Percentiles rank a stretch among this genome's conserved stretches.
Evolutionary conservation across 2,888 invertebrate species (phyloP).

Genomic region (Torymus tubicola): DNA sequence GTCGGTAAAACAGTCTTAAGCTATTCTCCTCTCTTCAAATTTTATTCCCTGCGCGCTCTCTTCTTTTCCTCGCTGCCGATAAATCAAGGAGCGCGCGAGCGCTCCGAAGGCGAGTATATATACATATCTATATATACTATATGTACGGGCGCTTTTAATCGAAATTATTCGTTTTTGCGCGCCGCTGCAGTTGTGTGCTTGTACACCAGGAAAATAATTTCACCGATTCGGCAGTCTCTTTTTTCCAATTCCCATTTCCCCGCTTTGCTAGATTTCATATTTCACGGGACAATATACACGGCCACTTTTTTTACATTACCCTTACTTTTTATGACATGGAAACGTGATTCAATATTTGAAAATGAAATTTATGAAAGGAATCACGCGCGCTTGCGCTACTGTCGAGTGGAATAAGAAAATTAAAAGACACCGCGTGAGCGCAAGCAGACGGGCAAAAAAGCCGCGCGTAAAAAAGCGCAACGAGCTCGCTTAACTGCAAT

Average conservation of each 20-base stretch:
- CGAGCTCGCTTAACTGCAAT: conserved; percentile 21
- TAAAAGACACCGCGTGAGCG: not conserved
- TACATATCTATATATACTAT: not conserved
- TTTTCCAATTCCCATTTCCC: too few relatives aligned
- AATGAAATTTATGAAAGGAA: too few relatives aligned
- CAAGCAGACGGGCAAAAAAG: not conserved
- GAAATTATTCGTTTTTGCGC: conserved; percentile 13
- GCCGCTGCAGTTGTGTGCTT: not conserved
- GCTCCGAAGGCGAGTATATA: too few relatives aligned
- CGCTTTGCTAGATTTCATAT: too few relatives aligned
- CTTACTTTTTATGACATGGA: too few relatives aligned
- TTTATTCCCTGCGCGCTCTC: not conserved
- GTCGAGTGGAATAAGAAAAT: not conserved
- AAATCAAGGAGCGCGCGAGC: too few relatives aligned
- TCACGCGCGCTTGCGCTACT: too few relatives aligned
- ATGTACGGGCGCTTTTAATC: conserved; percentile 5
- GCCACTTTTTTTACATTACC: too few relatives aligned
- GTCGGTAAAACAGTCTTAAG: conserved; percentile 68
- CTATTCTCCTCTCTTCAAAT: not conserved
- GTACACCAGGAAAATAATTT: conserved; percentile 1
- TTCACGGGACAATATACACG: too few relatives aligned
- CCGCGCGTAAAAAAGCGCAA: conserved; percentile 5
- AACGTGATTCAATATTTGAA: too few relatives aligned
- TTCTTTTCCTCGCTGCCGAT: not conserved
- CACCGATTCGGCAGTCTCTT: not conserved